phyloP scores from a whole-genome alignment of 2,797 vertebrate genomes.

The Strix occidentalis region DNA sequence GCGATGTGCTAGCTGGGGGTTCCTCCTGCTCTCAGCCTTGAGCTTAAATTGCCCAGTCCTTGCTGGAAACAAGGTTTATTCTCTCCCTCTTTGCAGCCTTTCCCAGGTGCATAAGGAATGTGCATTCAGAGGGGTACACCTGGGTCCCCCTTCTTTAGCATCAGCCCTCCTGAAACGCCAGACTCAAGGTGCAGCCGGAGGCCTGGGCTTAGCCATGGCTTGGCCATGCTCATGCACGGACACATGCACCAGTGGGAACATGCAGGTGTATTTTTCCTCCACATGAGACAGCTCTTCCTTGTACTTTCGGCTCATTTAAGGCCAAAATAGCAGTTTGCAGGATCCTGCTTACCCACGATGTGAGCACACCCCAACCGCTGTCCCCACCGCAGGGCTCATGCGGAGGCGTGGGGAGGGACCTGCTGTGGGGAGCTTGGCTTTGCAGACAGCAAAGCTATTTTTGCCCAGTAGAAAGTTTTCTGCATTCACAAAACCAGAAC shows the following conservation, averaged over 20 bases:
- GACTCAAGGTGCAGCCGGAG: accelerated
- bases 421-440: not conserved
- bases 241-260: accelerated
- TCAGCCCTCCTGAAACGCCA: not conserved
- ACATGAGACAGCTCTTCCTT: not conserved
- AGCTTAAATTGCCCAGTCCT: not conserved
- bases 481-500: not conserved
- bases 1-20: not conserved
- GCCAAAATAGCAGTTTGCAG: not conserved
- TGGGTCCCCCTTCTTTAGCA: not conserved
- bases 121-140: not conserved
- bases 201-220: not conserved
- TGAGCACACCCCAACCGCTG: accelerated
- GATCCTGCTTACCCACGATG: not conserved
- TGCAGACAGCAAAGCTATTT: not conserved
- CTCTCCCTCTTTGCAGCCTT: not conserved
- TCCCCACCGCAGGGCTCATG: not conserved
- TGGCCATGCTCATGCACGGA: accelerated
- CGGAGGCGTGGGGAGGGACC: not conserved
- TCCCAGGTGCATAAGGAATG: not conserved
- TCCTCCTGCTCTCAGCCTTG: not conserved
- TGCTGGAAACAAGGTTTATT: not conserved
- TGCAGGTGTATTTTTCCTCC: accelerated
- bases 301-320: not conserved
- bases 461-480: not conserved